These are phyloP conservation scores for Galerucella pusilla DNA, from an alignment of 2,888 invertebrate species.

Conservation along the genomic window DNA sequence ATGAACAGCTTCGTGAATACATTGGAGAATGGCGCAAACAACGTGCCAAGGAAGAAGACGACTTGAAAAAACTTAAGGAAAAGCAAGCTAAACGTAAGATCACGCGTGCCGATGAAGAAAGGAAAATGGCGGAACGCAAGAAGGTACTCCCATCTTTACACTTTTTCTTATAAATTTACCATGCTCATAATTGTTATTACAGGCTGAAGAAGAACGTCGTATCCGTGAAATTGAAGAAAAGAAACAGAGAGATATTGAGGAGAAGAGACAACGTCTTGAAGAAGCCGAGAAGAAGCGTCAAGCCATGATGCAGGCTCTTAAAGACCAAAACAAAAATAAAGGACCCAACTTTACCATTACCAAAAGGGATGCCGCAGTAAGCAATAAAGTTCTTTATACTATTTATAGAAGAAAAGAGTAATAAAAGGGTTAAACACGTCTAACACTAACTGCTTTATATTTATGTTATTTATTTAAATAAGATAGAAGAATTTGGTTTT, in stretches of 20 bases:
- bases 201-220: slow-evolving; percentile 82
- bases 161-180: background rate
- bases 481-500: slow-evolving; percentile 1
- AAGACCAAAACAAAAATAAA: slow-evolving; percentile 84
- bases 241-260: slow-evolving; percentile 94
- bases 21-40: slow-evolving; percentile 98
- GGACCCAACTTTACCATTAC: slow-evolving; percentile 93
- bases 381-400: slow-evolving; percentile 54
- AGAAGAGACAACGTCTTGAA: slow-evolving; percentile 92
- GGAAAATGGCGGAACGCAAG: slow-evolving; percentile 93
- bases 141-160: slow-evolving; percentile 73
- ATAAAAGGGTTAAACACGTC: slow-evolving; percentile 19
- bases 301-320: slow-evolving; percentile 93
- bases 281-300: slow-evolving; percentile 96
- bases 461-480: background rate
- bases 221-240: slow-evolving; percentile 94
- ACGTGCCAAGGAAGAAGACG: slow-evolving; percentile 95
- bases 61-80: slow-evolving; percentile 95
- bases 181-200: background rate
- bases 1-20: slow-evolving; percentile 96
- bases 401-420: slow-evolving; percentile 36
- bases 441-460: slow-evolving; percentile 2
- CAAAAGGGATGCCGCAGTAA: slow-evolving; percentile 85
- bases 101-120: slow-evolving; percentile 95
- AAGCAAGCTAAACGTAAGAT: slow-evolving; percentile 96